Conservation (phyloP, 2,888 invertebrate species). For the Chalcis sispes region DNA sequence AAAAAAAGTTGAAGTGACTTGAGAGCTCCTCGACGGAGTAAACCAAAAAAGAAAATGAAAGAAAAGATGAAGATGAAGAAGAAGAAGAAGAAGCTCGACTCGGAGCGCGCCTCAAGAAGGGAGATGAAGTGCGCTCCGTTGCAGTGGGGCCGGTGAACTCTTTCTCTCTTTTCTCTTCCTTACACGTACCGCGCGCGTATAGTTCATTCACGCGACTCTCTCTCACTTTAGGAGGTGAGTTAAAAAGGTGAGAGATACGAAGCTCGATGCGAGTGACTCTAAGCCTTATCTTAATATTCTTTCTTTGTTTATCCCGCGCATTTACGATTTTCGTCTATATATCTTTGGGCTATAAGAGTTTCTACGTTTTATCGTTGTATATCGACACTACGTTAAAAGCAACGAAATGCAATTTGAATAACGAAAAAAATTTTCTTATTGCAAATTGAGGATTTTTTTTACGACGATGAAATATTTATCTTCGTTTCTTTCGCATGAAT, state of each 20-base stretch:
- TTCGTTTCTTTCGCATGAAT: too few species aligned
- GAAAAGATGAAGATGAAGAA: slow-evolving; percentile 32
- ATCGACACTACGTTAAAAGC: too few species aligned
- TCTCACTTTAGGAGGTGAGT: slow-evolving; percentile 16
- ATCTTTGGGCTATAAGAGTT: neutral
- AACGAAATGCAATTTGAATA: too few species aligned
- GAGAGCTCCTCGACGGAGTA: slow-evolving; percentile 34
- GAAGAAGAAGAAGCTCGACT: slow-evolving; percentile 36
- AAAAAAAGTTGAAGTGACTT: slow-evolving; percentile 34
- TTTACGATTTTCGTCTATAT: slow-evolving; percentile 52
- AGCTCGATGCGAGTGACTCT: slow-evolving; percentile 37
- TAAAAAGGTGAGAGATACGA: slow-evolving; percentile 37
- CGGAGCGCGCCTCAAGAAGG: slow-evolving; percentile 28
- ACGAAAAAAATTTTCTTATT: too few species aligned
- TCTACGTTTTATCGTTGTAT: neutral
- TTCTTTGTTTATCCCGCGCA: slow-evolving; percentile 61
- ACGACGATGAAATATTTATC: neutral
- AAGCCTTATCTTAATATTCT: slow-evolving; percentile 64
- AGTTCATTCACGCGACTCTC: slow-evolving; percentile 17
- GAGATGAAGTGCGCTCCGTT: slow-evolving; percentile 47
- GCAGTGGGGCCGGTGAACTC: slow-evolving; percentile 47
- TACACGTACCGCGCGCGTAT: neutral
- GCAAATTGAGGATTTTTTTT: neutral
- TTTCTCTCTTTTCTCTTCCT: slow-evolving; percentile 16
- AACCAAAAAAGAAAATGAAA: slow-evolving; percentile 31